These are phyloP conservation scores for Entomobrya proxima DNA, from an alignment of 2,888 invertebrate species.

Conservation along the genomic window DNA sequence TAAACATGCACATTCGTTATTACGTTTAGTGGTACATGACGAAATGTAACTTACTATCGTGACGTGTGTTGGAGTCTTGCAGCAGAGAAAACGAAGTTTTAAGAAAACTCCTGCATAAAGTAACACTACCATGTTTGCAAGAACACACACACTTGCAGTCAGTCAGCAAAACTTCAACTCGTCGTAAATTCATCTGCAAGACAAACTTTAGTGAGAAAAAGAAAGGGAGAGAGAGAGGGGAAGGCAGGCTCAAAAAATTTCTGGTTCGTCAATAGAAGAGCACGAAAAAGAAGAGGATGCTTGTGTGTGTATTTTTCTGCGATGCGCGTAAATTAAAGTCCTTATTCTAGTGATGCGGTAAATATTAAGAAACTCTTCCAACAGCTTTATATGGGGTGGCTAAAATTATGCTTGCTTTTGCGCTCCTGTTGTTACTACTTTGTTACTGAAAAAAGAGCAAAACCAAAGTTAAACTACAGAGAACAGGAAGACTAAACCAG, in stretches of 20 bases:
- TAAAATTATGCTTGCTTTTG: background rate
- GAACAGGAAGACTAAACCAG: no score
- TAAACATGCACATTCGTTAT: constrained; percentile 46
- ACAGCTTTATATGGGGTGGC: background rate
- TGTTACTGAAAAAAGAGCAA: background rate
- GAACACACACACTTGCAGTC: background rate
- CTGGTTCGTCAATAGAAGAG: constrained; percentile 4
- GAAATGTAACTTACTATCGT: background rate
- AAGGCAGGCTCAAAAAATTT: background rate
- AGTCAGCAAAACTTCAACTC: constrained; percentile 35
- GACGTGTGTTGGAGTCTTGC: background rate
- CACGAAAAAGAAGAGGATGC: background rate
- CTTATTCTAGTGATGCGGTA: background rate
- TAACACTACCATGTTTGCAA: background rate
- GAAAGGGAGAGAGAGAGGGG: background rate
- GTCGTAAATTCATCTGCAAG: constrained; percentile 50
- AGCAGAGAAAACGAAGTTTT: background rate
- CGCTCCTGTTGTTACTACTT: background rate
- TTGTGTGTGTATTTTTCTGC: background rate
- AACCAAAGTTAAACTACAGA: background rate
- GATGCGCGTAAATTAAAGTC: constrained; percentile 27
- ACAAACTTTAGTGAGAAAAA: constrained; percentile 33
- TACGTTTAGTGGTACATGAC: constrained; percentile 33
- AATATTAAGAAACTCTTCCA: background rate
- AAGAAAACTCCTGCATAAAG: background rate